Evolutionary conservation across 2,888 invertebrate genomes (phyloP).

Genomic region (Orthosia cruda): DNA sequence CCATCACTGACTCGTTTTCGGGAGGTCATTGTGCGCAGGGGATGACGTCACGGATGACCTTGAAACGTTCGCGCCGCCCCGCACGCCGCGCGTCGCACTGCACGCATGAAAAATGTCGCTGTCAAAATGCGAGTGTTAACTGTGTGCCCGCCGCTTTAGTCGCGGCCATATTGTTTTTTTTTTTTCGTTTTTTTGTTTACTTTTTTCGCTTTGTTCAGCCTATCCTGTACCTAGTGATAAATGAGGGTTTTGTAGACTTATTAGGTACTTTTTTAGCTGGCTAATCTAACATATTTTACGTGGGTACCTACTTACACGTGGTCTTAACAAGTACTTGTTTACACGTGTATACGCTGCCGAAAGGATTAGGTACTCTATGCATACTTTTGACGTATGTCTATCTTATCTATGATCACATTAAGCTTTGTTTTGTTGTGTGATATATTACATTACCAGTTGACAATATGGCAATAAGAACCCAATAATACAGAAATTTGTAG

Average conservation of each 20-base stretch:
- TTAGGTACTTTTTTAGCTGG: constrained; percentile 3
- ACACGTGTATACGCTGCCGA: not conserved
- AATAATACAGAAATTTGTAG: not conserved
- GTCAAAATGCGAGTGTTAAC: constrained; percentile 72
- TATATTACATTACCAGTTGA: not conserved
- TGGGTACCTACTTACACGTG: not conserved
- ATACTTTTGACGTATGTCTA: not conserved
- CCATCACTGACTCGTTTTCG: constrained; percentile 82
- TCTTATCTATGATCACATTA: constrained; percentile 5
- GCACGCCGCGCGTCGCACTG: constrained; percentile 69
- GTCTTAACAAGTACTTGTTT: not conserved
- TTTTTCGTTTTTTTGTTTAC: constrained; percentile 11
- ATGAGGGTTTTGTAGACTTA: constrained; percentile 22
- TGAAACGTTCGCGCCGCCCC: constrained; percentile 82
- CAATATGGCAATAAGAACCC: not conserved
- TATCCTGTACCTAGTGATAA: constrained; percentile 40
- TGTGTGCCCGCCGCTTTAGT: constrained; percentile 52
- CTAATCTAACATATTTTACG: constrained; percentile 10
- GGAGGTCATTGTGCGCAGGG: constrained; percentile 87
- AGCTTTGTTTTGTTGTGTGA: not conserved
- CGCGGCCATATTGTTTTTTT: constrained; percentile 42
- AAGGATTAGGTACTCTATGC: constrained; percentile 4
- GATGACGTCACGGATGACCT: constrained; percentile 91
- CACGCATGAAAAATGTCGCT: constrained; percentile 83
- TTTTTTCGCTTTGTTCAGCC: constrained; percentile 36